Evolutionary conservation across 2,888 invertebrate species (phyloP), one percentile per base, ranked within the genome.

Genomic region (Aquatica leii): DNA sequence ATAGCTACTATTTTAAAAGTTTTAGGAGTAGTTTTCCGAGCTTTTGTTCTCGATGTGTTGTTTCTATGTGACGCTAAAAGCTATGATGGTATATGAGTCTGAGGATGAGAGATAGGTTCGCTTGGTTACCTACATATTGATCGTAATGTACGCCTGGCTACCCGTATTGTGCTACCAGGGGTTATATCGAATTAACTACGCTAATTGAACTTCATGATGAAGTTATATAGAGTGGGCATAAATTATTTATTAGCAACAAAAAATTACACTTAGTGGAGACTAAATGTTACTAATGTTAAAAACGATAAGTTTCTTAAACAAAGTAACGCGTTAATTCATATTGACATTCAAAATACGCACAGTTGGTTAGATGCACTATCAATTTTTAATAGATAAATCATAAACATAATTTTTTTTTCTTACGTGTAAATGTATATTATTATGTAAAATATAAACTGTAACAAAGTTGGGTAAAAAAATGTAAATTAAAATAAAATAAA

Each of bases 161-260:
- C 71, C 70, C 69, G 67, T 67, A 71, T 71, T 73, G 73, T 73
- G 71, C 74, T 75, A 75, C 72, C 71, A 69, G 69, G n/a, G 74
- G 73, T 74, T 74, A 74, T 71, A 71, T 70, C 70, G 69, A 74
- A 76, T 76, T 76, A 76, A 74, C 74, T 74, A 74, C 73, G 75
- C 71, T 74, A 76, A 76, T 76, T 76, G 76, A 76, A 75, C 75
- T 73, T 74, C 68, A 75, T 74, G 74, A 73, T 71, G 71, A 69
- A 71, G 68, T 72, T 73, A 73, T 70, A 61, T 68, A 66, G n/a
- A 52, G 66, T 65, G 68, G 68, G 67, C 63, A 41, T 43, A 65
- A 67, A 72, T 72, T 72, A 72, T 71, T 72, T 71, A 70, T 71
- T 70, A 69, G n/a, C n/a, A n/a, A n/a, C n/a, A n/a, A n/a, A n/a